Evolutionary conservation across 2,797 vertebrate genomes (phyloP), one percentile per base, ranked within the genome.

Genomic region (Sphenopsis melanotis): DNA sequence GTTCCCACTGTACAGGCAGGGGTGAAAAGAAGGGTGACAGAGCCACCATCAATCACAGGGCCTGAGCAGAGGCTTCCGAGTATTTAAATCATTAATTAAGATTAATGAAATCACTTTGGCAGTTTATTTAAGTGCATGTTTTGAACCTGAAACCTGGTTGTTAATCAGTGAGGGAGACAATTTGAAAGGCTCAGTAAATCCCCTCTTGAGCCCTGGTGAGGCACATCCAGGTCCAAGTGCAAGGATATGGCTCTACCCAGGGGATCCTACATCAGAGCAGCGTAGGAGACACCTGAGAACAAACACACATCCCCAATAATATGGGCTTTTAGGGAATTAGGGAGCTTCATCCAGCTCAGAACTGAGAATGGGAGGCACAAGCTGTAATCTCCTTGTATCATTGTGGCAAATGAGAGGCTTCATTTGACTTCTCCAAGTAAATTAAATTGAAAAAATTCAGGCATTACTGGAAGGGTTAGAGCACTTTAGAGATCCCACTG

Each of bases 81-180:
- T 56, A 66, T 85, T 87, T 74, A 80, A 95, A 87, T 82, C 47
- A 29, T 87, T 85, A 91, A 96, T 92, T 93, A 87, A 83, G 84
- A 95, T 92, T 82, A 95, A 96, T 83, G 75, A 93, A 92, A 93
- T 70, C 4, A 4, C 56, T 84, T 90, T 6, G 72, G 66, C 63
- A 41, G 74, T 92, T 91, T 93, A 93, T 87, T 88, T 87, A 92
- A 89, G 83, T 59, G 55, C 75, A 52, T 63, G 87, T 90, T 91
- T 89, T 0, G 0, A 82, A 89, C 77, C 63, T 20, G 75, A 89
- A 92, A 82, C 68, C 81, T 1, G 1, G 29, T 61, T 9, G 2
- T 89, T 94, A 87, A 94, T 95, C 89, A 93, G 60, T 15, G 70
- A 90, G 78, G 16, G 55, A 96, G 55, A 65, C 63, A 52, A 87